phyloP scores from a whole-genome alignment of 2,888 invertebrate genomes.

The Empis livida region DNA sequence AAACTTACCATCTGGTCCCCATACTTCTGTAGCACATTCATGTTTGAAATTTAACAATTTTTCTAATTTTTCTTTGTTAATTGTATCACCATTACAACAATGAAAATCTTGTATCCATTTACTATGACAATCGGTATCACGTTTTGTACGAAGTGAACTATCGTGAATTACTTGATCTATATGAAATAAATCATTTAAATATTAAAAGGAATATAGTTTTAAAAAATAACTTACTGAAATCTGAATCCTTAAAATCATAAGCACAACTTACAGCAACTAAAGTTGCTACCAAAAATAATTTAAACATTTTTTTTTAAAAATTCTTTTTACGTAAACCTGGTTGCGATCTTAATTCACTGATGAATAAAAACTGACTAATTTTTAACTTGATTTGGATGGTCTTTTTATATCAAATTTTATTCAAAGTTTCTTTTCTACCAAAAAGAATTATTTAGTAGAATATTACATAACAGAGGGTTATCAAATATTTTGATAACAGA shows the following conservation, averaged over 20 bases:
- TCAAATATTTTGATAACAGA: too few species aligned
- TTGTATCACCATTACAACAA: constrained; percentile 17
- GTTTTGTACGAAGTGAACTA: constrained; percentile 8
- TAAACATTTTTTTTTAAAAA: constrained; percentile 1
- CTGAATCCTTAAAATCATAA: constrained; percentile 19
- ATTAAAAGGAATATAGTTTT: not conserved
- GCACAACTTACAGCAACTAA: constrained; percentile 9
- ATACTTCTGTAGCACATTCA: constrained; percentile 14
- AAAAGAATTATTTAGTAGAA: too few species aligned
- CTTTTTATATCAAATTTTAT: too few species aligned
- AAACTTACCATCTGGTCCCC: constrained; percentile 13
- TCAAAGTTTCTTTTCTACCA: too few species aligned
- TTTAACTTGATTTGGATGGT: too few species aligned
- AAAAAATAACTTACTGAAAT: constrained; percentile 16
- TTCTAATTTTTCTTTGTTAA: constrained; percentile 11
- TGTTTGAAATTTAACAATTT: constrained; percentile 11
- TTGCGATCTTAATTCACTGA: not conserved
- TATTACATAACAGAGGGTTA: too few species aligned
- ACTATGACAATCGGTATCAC: constrained; percentile 12
- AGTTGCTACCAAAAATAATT: constrained; percentile 8
- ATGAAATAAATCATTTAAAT: not conserved
- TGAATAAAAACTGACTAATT: too few species aligned
- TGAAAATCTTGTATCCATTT: constrained; percentile 11
- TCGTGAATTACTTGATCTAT: constrained; percentile 20
- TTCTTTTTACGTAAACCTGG: too few species aligned